These are phyloP conservation scores for Nyctalus aviator DNA, from an alignment of 2,797 vertebrate genomes.

Conservation along the genomic window DNA sequence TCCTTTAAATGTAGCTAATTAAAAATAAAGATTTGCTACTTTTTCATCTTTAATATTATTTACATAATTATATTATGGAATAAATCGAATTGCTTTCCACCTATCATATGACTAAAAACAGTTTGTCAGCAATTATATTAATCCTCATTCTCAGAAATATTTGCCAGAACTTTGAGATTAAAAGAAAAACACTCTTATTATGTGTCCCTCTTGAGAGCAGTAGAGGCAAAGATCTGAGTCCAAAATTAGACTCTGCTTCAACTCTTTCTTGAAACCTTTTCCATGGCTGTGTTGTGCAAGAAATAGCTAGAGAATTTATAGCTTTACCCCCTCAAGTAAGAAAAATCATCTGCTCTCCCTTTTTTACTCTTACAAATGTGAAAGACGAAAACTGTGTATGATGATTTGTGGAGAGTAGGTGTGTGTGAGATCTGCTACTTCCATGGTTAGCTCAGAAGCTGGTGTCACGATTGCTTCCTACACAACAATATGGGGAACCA, in stretches of 20 bases:
- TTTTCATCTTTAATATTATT: slow-evolving; percentile 47
- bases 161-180: slow-evolving; percentile 54
- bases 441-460: slow-evolving; percentile 67
- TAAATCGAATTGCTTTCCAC: slow-evolving; percentile 27
- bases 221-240: slow-evolving; percentile 29
- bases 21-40: slow-evolving; percentile 35
- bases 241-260: slow-evolving; percentile 72
- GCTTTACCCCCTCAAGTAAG: slow-evolving; percentile 76
- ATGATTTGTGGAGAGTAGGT: slow-evolving; percentile 70
- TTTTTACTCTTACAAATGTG: slow-evolving; percentile 56
- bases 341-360: slow-evolving; percentile 70
- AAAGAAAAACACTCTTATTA: slow-evolving; percentile 46
- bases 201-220: slow-evolving; percentile 4
- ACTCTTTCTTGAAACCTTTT: slow-evolving; percentile 72
- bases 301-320: slow-evolving; percentile 81
- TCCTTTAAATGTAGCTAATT: slow-evolving; percentile 59
- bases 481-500: slow-evolving; percentile 79
- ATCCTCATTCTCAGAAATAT: slow-evolving; percentile 61
- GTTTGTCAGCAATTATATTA: slow-evolving; percentile 52
- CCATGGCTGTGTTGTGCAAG: slow-evolving; percentile 57
- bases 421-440: slow-evolving; percentile 81
- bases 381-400: slow-evolving; percentile 71
- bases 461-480: slow-evolving; percentile 81
- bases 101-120: slow-evolving; percentile 60
- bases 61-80: background rate